These are phyloP conservation scores for Theonella swinhoei DNA, from an alignment of 37 sponge, comb jelly and placozoan species.

Conservation along the genomic window DNA sequence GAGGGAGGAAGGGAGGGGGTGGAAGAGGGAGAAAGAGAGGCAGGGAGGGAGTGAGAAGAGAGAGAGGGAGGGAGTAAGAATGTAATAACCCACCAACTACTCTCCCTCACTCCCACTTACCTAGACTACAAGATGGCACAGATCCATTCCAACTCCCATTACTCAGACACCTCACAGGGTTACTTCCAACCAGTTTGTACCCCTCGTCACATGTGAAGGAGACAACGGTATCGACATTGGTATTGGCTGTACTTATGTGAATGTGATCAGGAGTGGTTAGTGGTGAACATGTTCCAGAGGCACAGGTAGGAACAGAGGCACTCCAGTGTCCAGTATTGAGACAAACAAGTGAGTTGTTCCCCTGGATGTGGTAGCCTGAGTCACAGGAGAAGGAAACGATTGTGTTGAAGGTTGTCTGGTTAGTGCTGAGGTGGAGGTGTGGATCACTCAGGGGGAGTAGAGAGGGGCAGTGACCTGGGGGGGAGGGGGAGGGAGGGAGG, in stretches of 20 bases:
- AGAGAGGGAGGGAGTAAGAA: neutral
- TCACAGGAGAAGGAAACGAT: neutral
- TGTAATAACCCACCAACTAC: neutral
- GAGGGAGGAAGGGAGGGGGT: neutral
- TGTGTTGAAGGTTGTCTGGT: neutral
- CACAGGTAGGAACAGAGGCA: neutral
- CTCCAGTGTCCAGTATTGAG: neutral
- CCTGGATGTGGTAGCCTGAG: neutral
- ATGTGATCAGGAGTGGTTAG: neutral
- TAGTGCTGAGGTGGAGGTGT: neutral
- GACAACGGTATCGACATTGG: neutral
- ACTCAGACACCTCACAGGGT: neutral
- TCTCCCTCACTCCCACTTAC: too few relatives aligned
- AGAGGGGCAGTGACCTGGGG: neutral
- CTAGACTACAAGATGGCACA: neutral
- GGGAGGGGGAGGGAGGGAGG: neutral
- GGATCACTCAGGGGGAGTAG: too few relatives aligned
- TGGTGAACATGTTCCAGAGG: neutral
- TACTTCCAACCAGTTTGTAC: neutral
- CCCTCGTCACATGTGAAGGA: neutral
- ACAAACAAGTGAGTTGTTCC: neutral
- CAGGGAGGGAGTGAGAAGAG: neutral
- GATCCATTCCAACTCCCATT: neutral
- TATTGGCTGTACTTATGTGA: neutral
- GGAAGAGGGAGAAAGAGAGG: neutral